Evolutionary conservation across 2,888 invertebrate genomes (phyloP), one percentile per base, ranked within the genome.

Genomic region (Pseudanteris insignis): DNA sequence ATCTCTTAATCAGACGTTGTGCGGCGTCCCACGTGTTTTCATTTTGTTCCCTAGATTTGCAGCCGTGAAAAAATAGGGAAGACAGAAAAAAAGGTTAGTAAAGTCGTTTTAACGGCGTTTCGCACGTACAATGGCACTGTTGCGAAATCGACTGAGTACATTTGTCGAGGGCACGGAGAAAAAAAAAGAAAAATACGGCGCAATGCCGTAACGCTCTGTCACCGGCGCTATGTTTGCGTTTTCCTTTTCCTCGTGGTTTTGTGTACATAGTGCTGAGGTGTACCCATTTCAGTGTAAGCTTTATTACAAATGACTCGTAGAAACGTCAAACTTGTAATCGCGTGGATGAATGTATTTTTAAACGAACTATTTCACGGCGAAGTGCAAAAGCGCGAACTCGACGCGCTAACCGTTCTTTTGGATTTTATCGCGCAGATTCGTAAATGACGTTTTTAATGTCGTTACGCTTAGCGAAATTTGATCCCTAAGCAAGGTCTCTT

Each of bases 191-290:
- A 54, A 54, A 54, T 25, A 8, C 46, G 24, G 28, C 38, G 28
- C 44, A 38, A 44, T 54, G 43, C 26, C 29, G 54, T 38, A 54
- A 54, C 53, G 30, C 25, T 28, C 3, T 18, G 18, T 18, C 18
- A 18, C 18, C 18, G 36, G 37, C 28, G 25, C 44, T 37, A 30
- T 54, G 46, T 54, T 54, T 54, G 54, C 44, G 46, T 54, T 54
- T 54, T 54, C 54, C 37, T 54, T 54, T 54, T 43, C 36, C 51
- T 32, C 41, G 41, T 34, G 28, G 41, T 51, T 51, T 44, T 53
- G 53, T 53, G 32, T 37, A 10, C 43, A 43, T 13, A 37, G 37
- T 37, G 44, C 15, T 33, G 46, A 55, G 54, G 51, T 15, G 43
- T 25, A 43, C 13, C 30, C 29, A 10, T 43, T 51, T 33, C 25